Conservation (phyloP, 1,140 invertebrate species). For the Bombus picipes region DNA sequence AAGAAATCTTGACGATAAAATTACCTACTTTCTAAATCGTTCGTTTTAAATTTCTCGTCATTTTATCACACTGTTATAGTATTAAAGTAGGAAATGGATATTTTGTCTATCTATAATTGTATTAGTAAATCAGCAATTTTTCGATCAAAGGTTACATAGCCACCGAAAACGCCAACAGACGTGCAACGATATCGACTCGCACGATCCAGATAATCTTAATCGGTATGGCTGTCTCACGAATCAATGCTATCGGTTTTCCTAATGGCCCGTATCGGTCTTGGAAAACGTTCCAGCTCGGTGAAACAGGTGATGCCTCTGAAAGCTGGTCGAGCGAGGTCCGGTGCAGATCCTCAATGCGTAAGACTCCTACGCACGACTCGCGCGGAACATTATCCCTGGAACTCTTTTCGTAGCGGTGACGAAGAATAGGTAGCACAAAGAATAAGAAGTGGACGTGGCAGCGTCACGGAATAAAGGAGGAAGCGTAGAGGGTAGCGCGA, state of each 20-base stretch:
- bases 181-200: neutral
- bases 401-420: constrained; percentile 39
- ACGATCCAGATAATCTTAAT: neutral
- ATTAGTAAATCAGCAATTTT: neutral
- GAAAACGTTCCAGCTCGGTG: neutral
- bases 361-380: constrained; percentile 40
- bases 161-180: neutral
- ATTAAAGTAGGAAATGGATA: neutral
- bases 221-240: neutral
- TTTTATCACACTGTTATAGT: neutral
- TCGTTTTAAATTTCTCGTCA: no score
- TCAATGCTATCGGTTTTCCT: neutral
- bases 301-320: constrained; percentile 42
- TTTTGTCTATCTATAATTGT: neutral
- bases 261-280: constrained; percentile 10
- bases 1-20: no score
- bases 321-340: neutral
- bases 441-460: constrained; percentile 63
- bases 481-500: constrained; percentile 58
- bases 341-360: constrained; percentile 13
- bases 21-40: no score
- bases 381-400: constrained; percentile 17
- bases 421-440: constrained; percentile 64
- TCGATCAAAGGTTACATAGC: neutral
- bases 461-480: constrained; percentile 63